Conservation (phyloP, 2,888 invertebrate genomes). For the Physocephala rufipes region DNA sequence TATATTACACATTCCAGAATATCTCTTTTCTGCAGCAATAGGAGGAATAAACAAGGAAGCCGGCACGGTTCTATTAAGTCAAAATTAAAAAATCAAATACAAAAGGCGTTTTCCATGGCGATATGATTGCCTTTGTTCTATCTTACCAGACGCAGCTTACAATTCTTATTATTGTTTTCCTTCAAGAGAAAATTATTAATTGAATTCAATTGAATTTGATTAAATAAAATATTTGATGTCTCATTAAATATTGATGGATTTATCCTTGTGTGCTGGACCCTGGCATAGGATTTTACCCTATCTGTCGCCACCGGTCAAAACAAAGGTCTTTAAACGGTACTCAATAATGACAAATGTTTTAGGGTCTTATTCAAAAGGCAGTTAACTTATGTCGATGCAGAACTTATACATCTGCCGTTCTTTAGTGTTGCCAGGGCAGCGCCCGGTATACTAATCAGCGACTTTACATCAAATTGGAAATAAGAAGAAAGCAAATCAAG, state of each 20-base stretch:
- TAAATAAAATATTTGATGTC: no score
- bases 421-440: slow-evolving; percentile 2
- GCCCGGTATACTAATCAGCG: slow-evolving; percentile 26
- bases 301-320: slow-evolving; percentile 21
- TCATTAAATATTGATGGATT: slow-evolving; percentile 4
- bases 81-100: no score
- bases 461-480: slow-evolving; percentile 25
- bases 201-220: no score
- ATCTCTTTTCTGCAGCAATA: no score
- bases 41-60: no score
- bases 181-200: no score
- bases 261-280: not conserved
- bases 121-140: no score
- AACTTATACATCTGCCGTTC: slow-evolving; percentile 25
- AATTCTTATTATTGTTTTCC: no score
- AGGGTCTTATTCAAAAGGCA: slow-evolving; percentile 5
- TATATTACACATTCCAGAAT: no score
- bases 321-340: slow-evolving; percentile 8
- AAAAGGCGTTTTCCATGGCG: no score
- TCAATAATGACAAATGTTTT: slow-evolving; percentile 19
- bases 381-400: not conserved
- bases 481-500: not conserved
- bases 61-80: no score
- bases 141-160: no score
- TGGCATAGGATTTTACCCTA: not conserved